Base-by-base conservation (phyloP, 1,140 invertebrate genomes). In the Drosophila miranda region DNA sequence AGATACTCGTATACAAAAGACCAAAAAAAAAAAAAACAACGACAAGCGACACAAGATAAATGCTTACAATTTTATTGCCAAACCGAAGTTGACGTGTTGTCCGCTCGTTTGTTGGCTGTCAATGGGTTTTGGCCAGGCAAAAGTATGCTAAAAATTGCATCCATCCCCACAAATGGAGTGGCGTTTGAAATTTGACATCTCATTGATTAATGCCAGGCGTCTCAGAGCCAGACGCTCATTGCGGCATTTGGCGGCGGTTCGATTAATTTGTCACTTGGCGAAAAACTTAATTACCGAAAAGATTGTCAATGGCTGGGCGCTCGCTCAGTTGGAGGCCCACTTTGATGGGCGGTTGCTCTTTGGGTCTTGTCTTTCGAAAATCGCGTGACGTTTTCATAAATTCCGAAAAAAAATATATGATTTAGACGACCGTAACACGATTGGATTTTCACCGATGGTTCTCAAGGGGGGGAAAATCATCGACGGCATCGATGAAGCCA, bases 51-150 rank as follows among this genome's bases (percentile, higher is more conserved):
- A 71, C 64, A 75, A 78, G 82, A 87, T 87, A 87, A 87, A 87
- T 87, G 82, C 74, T 82, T 82, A 87, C 82, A 87, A 72, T 86
- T 86, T 86, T 80, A 86, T 86, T 86, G 81, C 81, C 54, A 84
- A 68, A 68, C 64, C 34, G 50, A 56, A 76, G 3, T 88, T 83
- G 77, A 80, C 79, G 63, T 72, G 64, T 77, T 83, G 66, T 88
- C 78, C 61, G 30, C 53, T 53, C 61, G 43, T 57, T 59, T 53
- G 62, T 41, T 46, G 44, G 50, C 34, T 68, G 62, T 34, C 61
- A 79, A 80, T 79, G 70, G 34, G 58, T 76, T 64, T 61, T 13
- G 59, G 41, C 28, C 53, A 48, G 0, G 9, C 5, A 11, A 45
- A 63, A 66, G 50, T 21, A 45, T 11, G 16, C 19, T 48, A 21